Conservation (phyloP, 53 echinoderm and acorn worm species). For the Astropecten irregularis region DNA sequence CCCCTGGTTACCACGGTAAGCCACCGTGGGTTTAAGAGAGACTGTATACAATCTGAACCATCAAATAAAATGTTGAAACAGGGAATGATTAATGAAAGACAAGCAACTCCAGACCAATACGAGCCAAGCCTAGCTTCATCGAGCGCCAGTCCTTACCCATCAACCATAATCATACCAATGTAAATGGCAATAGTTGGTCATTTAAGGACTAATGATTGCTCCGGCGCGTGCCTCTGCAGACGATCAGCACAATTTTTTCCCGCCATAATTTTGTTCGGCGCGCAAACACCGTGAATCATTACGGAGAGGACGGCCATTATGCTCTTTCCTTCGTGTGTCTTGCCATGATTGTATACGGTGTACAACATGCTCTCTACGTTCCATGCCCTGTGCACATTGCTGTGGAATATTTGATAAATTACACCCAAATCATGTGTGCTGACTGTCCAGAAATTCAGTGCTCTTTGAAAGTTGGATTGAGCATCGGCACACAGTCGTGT, state of each 20-base stretch:
- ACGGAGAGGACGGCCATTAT: conserved; percentile 7
- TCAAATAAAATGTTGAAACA: conserved; percentile 36
- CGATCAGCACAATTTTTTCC: conserved; percentile 25
- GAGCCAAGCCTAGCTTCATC: not conserved
- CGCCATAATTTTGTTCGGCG: conserved; percentile 6
- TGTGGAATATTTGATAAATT: conserved; percentile 42
- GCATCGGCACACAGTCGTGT: too few relatives aligned
- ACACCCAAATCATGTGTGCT: conserved; percentile 14
- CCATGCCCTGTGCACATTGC: conserved; percentile 10
- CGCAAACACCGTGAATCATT: conserved; percentile 54
- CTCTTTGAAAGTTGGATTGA: too few relatives aligned
- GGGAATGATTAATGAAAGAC: conserved; percentile 40
- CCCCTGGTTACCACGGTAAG: too few relatives aligned
- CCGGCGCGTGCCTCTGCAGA: conserved; percentile 43
- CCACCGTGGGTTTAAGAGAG: too few relatives aligned
- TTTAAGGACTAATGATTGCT: conserved; percentile 48
- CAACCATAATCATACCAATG: conserved; percentile 26
- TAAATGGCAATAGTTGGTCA: conserved; percentile 53
- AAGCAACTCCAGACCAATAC: not conserved
- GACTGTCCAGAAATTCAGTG: too few relatives aligned
- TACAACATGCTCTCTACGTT: not conserved
- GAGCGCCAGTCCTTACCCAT: not conserved
- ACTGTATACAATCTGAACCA: too few relatives aligned
- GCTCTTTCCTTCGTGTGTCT: conserved; percentile 1
- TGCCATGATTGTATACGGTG: too few relatives aligned